Conservation (phyloP, 2,797 vertebrate genomes). For the Anguilla anguilla region DNA sequence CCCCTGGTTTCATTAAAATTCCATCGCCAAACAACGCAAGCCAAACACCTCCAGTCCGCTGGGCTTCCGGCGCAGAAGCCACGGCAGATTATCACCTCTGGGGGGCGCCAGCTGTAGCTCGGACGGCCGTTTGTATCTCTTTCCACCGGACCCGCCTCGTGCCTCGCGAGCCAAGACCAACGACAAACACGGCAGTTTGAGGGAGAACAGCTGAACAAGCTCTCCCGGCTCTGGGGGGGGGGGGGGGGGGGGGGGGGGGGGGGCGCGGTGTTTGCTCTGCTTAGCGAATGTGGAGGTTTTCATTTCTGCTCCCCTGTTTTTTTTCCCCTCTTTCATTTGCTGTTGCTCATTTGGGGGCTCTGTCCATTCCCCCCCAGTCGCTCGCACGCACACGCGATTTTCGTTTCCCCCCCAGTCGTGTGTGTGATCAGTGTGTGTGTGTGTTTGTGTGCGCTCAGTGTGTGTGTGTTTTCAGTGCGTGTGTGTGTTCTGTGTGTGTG, state of each 20-base stretch:
- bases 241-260: slow-evolving; percentile 24
- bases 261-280: slow-evolving; percentile 39
- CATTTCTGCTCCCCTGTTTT: slow-evolving; percentile 23
- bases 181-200: slow-evolving; percentile 40
- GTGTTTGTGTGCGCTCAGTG: no score
- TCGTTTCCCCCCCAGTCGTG: no score
- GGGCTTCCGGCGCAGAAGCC: slow-evolving; percentile 21
- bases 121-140: slow-evolving; percentile 5
- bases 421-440: no score
- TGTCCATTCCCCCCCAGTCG: background rate
- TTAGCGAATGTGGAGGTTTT: slow-evolving; percentile 31
- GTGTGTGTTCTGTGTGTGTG: background rate
- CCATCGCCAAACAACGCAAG: background rate
- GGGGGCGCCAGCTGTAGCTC: background rate
- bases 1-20: slow-evolving; percentile 25
- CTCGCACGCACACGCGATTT: no score
- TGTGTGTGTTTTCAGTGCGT: background rate
- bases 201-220: slow-evolving; percentile 49
- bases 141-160: background rate
- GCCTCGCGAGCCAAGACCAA: slow-evolving; percentile 66
- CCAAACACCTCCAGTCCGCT: slow-evolving; percentile 10
- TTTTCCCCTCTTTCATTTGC: background rate
- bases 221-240: slow-evolving; percentile 26
- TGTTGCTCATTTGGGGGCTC: background rate
- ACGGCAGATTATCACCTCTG: background rate